Evolutionary conservation across 2,113 vertebrate genomes (phyloP), one percentile per base, ranked within the genome.

Genomic region (Ceratotherium simum): DNA sequence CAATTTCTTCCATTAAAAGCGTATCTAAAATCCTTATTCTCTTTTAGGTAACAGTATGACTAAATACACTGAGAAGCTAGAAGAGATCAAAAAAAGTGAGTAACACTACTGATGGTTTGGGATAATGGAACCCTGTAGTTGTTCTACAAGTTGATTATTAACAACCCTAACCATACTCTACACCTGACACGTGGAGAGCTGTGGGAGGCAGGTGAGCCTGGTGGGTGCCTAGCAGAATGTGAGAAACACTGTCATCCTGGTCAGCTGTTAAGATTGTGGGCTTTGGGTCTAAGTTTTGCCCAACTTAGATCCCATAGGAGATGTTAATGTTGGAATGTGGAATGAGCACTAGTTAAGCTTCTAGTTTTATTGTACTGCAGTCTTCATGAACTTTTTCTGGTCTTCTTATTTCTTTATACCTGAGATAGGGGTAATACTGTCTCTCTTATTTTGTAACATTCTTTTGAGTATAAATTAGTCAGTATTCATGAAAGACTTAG

Each of bases 61-160:
- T 0, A 99, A 99, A 97, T 99, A 99, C 95, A 98, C 99, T 96
- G 99, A 99, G 97, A 99, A 98, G 95, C 56, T 99, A 97, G 99
- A 99, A 98, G 99, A 99, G 54, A 99, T 99, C 25, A 99, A 99
- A 98, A 99, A 98, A 98, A 99, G 99, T 99, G 98, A 99, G 99
- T 99, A 97, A 62, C 21, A 27, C 33, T 65, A 11, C 56, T 33
- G 70, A 60, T 62, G 94, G 29, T 25, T 86, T 96, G 70, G 90
- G 70, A 64, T 91, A 90, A 78, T 82, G 60, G 96, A 82, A 46
- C 69, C 69, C 56, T 54, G 5, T 51, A 70, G 60, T 88, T n/a
- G 17, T 21, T 81, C 31, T 65, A 0, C 58, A 72, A 78, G 29
- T 36, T n/a, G 56, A 27, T 85, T 67, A 27, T 92, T 85, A 58